Evolutionary conservation across 2,797 vertebrate genomes (phyloP), one percentile per base, ranked within the genome.

Genomic region (Mallotus villosus): DNA sequence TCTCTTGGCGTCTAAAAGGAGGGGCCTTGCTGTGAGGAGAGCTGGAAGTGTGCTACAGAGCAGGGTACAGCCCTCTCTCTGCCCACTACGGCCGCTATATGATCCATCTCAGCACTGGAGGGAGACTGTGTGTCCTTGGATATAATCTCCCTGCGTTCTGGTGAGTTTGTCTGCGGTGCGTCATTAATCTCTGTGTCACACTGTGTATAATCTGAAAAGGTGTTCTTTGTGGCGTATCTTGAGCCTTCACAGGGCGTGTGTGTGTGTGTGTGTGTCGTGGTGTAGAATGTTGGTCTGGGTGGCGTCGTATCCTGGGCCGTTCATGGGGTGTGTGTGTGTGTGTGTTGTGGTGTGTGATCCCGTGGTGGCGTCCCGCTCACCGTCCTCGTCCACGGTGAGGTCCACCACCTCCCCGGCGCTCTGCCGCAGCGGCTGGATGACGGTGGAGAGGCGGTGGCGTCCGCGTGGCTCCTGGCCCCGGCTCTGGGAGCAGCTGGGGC

Each of bases 331-430:
- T 41, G 37, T 41, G 37, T 41, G 8, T 41, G 37, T 41, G 37
- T 41, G 9, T 16, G 25, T 29, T 1, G 21, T 19, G 7, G 57
- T 24, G 55, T 60, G 21, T 24, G 0, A 46, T 16, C 53, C 1
- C 22, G n/a, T 7, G 49, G 27, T 69, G 5, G 0, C 8, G 1
- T 2, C 9, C 49, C 32, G 73, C 92, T 89, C 88, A 99, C 98
- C 98, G 74, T 99, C 98, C 89, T 99, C 98, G 80, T 99, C 98
- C 61, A 99, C 95, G 0, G 98, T 99, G 84, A 99, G 97, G 86
- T 99, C 98, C 85, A 99, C 98, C 57, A 99, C 97, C 91, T 99
- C 98, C 0, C 96, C 96, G 1, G 97, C 93, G 5, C 87, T 98
- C 91, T 97, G 98, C 68, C 97, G 92, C 81, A 99, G 91, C 0